Evolutionary conservation across 2,888 invertebrate species (phyloP), one percentile per base, ranked within the genome.

Genomic region (Cantharis flavilabris): DNA sequence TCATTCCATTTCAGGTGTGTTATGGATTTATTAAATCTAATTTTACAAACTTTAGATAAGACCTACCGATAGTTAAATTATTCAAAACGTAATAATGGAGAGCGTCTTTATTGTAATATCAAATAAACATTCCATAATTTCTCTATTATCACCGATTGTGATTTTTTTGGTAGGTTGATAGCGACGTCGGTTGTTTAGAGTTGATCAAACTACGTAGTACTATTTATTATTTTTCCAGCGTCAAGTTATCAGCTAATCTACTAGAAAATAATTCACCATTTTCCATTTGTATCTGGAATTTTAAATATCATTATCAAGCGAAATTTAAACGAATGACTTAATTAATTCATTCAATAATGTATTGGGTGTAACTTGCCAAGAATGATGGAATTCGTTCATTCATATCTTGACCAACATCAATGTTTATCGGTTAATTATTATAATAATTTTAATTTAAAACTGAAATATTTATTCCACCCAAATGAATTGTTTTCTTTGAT

Each of bases 1-100:
- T 26, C 88, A 88, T 83, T 88, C 88, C 69, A 86, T 88, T 75
- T 87, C 88, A 87, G 88, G 88, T 88, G 83, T 83, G 86, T 85
- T 65, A 23, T 20, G 18, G 18, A 18, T 20, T 65, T 65, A 65
- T 65, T 33, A 33, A 13, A 33, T 13, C 13, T 33, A 33, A 13
- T 33, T 33, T 33, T 33, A 33, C 33, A 33, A 33, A 33, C 33
- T 5, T 33, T 33, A 33, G 33, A 33, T 33, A 33, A 33, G 33
- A 33, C 5, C 33, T 33, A 33, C 13, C 33, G 33, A 33, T 33
- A 33, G 33, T 33, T 33, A 33, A 30, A 26, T 30, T 30, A 30
- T 30, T 16, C 30, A 30, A 11, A 30, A 30, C 2, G 13, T n/a
- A 13, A 33, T 13, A 13, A 33, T 5, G 33, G n/a, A 33, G 33